Evolutionary conservation across 2,888 invertebrate genomes (phyloP).

Genomic region (Lissocephala sabroskyi): DNA sequence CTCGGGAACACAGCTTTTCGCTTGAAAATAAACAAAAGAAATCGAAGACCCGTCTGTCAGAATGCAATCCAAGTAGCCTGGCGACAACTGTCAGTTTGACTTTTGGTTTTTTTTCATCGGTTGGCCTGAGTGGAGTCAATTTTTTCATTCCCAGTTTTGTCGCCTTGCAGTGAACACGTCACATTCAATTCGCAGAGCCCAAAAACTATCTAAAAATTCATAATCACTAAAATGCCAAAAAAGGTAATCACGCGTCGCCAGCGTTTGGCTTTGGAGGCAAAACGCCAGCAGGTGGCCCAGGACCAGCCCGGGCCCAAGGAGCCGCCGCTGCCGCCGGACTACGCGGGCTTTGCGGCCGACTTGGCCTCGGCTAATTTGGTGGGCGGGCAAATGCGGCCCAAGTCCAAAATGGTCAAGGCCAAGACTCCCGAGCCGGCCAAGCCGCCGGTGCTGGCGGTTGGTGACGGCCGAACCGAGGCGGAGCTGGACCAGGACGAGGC

Average conservation of each 20-base stretch:
- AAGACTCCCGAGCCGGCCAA: too few species aligned
- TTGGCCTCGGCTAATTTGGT: too few species aligned
- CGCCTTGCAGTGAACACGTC: not conserved
- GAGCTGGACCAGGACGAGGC: too few species aligned
- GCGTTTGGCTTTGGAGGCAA: conserved; percentile 35
- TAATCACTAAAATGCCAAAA: conserved; percentile 31
- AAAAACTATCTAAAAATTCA: too few species aligned
- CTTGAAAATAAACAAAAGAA: conserved; percentile 1
- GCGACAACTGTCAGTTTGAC: too few species aligned
- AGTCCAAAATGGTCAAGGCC: not conserved
- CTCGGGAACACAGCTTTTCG: conserved; percentile 4
- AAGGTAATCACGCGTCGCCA: conserved; percentile 50
- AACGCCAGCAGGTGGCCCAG: not conserved
- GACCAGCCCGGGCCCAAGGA: too few species aligned
- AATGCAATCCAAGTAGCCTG: not conserved
- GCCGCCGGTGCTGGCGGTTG: too few species aligned
- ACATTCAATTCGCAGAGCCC: not conserved
- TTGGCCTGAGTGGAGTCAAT: too few species aligned
- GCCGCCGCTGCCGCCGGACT: too few species aligned
- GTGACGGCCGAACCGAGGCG: too few species aligned
- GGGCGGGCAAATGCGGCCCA: not conserved
- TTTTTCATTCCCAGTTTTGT: not conserved
- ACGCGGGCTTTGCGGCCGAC: too few species aligned
- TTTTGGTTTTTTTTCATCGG: too few species aligned
- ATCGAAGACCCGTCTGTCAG: not conserved